Evolutionary conservation across 2,797 vertebrate genomes (phyloP).

Genomic region (Eutrigla gurnardus): DNA sequence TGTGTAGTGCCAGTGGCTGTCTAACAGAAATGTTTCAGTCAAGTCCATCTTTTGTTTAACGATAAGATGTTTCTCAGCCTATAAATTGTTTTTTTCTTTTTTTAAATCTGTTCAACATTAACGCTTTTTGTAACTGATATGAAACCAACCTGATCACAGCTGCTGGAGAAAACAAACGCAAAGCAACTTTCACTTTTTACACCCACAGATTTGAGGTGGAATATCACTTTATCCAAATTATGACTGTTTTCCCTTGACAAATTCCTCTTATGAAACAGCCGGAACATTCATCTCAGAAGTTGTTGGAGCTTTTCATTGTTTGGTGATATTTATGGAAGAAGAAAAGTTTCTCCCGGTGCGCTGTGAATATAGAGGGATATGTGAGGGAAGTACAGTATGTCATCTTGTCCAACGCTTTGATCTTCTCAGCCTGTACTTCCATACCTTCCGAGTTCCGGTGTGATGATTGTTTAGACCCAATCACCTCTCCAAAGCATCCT

Average conservation of each 20-base stretch:
- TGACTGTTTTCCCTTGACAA: constrained; percentile 40
- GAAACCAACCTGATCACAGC: constrained; percentile 14
- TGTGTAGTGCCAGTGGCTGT: constrained; percentile 35
- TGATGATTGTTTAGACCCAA: constrained; percentile 72
- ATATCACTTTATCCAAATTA: constrained; percentile 41
- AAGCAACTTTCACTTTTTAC: constrained; percentile 8
- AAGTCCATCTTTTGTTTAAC: constrained; percentile 47
- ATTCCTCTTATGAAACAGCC: constrained; percentile 48
- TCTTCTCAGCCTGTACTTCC: constrained; percentile 69
- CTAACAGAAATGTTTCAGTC: constrained; percentile 48
- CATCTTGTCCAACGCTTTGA: constrained; percentile 80
- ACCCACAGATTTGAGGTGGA: constrained; percentile 13
- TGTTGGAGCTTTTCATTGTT: constrained; percentile 42
- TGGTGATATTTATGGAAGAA: constrained; percentile 38
- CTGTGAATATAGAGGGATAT: constrained; percentile 71
- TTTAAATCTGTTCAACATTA: background rate
- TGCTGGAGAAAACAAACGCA: background rate
- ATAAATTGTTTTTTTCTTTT: background rate
- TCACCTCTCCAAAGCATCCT: constrained; percentile 76
- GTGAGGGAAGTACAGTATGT: constrained; percentile 71
- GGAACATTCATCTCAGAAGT: constrained; percentile 71
- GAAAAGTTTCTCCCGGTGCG: constrained; percentile 47
- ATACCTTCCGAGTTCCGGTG: constrained; percentile 72
- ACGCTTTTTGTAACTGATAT: constrained; percentile 5
- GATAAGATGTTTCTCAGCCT: constrained; percentile 28